phyloP scores from a whole-genome alignment of 2,888 invertebrate species.

The Chirona hameri region DNA sequence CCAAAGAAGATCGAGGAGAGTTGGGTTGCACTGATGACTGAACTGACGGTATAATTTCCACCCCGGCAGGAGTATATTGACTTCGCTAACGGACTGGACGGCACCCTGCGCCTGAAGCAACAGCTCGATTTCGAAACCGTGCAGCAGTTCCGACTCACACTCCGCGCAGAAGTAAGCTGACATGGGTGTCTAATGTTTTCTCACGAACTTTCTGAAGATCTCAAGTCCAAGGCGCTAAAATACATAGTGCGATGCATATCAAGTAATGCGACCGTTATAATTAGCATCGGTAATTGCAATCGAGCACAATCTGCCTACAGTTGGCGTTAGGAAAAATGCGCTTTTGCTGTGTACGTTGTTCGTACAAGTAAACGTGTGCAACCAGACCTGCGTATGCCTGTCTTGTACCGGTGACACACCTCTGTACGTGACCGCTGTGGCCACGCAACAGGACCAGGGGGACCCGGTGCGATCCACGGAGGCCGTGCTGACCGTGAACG shows the following conservation, averaged over 20 bases:
- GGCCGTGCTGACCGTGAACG: conserved; percentile 68
- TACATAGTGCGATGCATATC: too few species aligned
- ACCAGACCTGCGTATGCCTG: neutral
- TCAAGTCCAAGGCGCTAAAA: too few species aligned
- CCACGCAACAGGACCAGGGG: conserved; percentile 38
- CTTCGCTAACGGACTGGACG: conserved; percentile 80
- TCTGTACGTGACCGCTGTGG: neutral
- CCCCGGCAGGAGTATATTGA: conserved; percentile 67
- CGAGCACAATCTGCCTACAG: too few species aligned
- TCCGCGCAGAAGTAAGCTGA: conserved; percentile 55
- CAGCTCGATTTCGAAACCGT: conserved; percentile 78
- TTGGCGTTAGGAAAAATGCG: too few species aligned
- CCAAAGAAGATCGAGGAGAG: too few species aligned
- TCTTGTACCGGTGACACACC: neutral
- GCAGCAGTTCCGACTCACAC: conserved; percentile 69
- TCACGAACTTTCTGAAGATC: too few species aligned
- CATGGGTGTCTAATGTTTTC: neutral
- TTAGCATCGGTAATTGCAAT: too few species aligned
- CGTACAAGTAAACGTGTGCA: too few species aligned
- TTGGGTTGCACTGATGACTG: too few species aligned
- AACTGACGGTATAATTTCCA: too few species aligned
- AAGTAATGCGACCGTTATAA: too few species aligned
- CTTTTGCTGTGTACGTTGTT: too few species aligned
- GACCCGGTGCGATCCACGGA: conserved; percentile 54
- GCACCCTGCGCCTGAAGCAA: conserved; percentile 71